phyloP scores from a whole-genome alignment of 2,113 vertebrate genomes.

The Uria aalge region DNA sequence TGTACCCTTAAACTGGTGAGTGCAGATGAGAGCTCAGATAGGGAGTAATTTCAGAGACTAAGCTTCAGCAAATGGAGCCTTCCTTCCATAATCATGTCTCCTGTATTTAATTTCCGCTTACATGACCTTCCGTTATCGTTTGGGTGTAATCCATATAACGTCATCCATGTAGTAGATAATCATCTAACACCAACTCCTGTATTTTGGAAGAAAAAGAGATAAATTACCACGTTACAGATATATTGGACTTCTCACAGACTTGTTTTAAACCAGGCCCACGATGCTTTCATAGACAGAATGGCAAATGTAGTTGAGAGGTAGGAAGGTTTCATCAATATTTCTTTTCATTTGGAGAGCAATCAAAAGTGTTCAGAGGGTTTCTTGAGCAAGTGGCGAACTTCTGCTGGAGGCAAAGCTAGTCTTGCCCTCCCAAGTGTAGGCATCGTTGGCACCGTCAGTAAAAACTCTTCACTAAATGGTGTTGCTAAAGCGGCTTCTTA shows the following conservation, averaged over 20 bases:
- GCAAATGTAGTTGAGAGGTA: neutral
- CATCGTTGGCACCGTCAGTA: neutral
- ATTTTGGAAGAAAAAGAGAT: neutral
- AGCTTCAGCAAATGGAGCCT: neutral
- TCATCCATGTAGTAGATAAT: neutral
- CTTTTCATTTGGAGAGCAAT: neutral
- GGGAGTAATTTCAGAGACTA: neutral
- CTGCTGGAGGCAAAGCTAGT: too few species aligned
- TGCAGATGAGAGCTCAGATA: neutral
- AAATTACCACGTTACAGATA: neutral
- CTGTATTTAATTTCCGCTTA: constrained; percentile 24
- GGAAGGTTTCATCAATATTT: neutral
- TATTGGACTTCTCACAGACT: neutral
- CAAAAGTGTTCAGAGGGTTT: neutral
- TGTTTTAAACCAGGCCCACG: neutral
- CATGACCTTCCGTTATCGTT: neutral
- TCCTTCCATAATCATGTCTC: neutral
- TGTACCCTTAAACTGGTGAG: neutral
- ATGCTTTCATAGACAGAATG: rapidly evolving
- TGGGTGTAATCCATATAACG: neutral
- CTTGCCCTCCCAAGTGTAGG: neutral
- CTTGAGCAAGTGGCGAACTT: neutral
- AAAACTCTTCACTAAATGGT: neutral
- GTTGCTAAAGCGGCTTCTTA: neutral
- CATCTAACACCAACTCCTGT: neutral